These are phyloP conservation scores for Neostethus bicornis DNA, from an alignment of 2,797 vertebrate species.

Conservation along the genomic window DNA sequence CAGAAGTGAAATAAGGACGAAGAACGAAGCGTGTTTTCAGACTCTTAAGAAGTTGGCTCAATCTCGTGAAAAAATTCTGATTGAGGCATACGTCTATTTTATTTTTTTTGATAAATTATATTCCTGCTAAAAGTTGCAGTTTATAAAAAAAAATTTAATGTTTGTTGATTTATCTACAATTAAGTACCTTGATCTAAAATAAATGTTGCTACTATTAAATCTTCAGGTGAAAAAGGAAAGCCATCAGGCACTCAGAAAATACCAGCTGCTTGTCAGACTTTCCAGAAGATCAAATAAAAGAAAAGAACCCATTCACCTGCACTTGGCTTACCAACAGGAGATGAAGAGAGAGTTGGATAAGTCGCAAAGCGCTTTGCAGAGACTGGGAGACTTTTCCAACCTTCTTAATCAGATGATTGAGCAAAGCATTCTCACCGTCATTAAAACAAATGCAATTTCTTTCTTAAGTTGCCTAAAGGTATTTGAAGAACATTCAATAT, in stretches of 20 bases:
- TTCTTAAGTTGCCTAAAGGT: constrained; percentile 82
- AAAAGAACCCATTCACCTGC: constrained; percentile 66
- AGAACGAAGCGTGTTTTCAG: constrained; percentile 52
- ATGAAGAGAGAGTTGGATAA: constrained; percentile 60
- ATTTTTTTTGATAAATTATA: neutral
- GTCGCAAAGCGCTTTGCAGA: constrained; percentile 65
- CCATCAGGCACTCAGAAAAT: constrained; percentile 67
- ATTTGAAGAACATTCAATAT: constrained; percentile 14
- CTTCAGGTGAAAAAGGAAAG: constrained; percentile 81
- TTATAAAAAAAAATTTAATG: too few relatives aligned
- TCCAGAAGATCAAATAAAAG: constrained; percentile 30
- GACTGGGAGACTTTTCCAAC: constrained; percentile 75
- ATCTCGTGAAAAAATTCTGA: constrained; percentile 65
- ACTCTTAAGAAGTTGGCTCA: constrained; percentile 71
- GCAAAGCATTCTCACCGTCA: constrained; percentile 76
- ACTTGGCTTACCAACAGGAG: constrained; percentile 42
- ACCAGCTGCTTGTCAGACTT: constrained; percentile 70
- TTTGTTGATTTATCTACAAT: too few relatives aligned
- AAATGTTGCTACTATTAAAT: neutral
- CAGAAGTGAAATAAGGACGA: constrained; percentile 52
- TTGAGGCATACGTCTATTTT: constrained; percentile 67
- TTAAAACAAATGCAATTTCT: constrained; percentile 59
- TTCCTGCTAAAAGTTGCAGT: neutral
- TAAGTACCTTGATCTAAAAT: too few relatives aligned
- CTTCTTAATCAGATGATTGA: constrained; percentile 80